Evolutionary conservation across 1,140 invertebrate genomes (phyloP).

Genomic region (Dinoponera quadriceps): DNA sequence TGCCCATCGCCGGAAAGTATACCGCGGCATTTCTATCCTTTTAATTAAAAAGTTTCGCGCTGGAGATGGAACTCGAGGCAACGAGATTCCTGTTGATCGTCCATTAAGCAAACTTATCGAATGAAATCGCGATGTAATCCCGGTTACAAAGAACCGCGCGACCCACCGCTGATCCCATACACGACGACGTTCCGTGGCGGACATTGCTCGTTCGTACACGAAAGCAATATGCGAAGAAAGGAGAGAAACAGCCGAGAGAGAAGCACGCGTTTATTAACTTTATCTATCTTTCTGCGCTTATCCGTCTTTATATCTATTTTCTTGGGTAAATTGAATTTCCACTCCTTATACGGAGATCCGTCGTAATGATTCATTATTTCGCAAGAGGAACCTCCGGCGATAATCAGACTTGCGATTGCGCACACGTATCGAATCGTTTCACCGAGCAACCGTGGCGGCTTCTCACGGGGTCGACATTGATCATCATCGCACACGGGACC

Average conservation of each 20-base stretch:
- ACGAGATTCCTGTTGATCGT: constrained; percentile 56
- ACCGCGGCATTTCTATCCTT: constrained; percentile 46
- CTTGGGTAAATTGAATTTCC: constrained; percentile 36
- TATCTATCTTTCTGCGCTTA: constrained; percentile 11
- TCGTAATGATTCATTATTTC: constrained; percentile 23
- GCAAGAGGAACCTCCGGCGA: neutral
- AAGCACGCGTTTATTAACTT: constrained; percentile 29
- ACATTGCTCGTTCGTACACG: neutral
- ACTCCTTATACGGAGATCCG: neutral
- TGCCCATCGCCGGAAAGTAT: constrained; percentile 19
- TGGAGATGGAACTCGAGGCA: constrained; percentile 41
- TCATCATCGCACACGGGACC: too few species aligned
- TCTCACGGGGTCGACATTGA: too few species aligned
- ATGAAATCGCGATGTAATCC: constrained; percentile 52
- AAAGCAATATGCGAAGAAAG: neutral
- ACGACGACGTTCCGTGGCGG: neutral
- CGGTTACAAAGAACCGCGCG: constrained; percentile 28
- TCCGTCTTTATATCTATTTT: neutral
- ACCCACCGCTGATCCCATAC: constrained; percentile 35
- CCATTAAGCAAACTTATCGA: constrained; percentile 57
- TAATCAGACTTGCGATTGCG: constrained; percentile 11
- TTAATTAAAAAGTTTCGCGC: constrained; percentile 61
- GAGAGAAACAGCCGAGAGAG: neutral
- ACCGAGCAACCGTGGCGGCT: too few species aligned
- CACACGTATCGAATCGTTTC: neutral